Evolutionary conservation across 1,140 invertebrate genomes (phyloP), one percentile per base, ranked within the genome.

Genomic region (Glossosoma conforme): DNA sequence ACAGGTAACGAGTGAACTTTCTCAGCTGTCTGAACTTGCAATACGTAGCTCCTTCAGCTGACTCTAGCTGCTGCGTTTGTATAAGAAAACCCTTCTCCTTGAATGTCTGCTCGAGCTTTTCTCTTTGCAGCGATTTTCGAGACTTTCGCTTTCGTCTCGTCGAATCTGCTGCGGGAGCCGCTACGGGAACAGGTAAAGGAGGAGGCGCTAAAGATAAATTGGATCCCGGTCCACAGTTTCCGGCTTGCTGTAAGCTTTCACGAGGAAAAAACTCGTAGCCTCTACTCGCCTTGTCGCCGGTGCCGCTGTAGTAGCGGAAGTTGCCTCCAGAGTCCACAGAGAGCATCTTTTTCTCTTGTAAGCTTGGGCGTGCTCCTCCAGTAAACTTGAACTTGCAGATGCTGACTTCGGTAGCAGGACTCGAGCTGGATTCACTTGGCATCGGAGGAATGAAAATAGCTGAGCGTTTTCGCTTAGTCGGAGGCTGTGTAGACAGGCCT

Each of bases 341-440:
- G 1, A 93, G 72, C 78, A 90, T 91, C 66, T 93, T 93, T 69
- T 93, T 93, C 60, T 93, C 90, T 65, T 93, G 87, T 20, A 93
- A 65, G 37, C 82, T 85, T 0, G 91, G 91, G 52, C 89, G 89
- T 19, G 87, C 86, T 0, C 91, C 90, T 3, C 89, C 90, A 0
- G 89, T 92, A 63, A 93, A 93, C 64, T 93, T 93, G 62, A 93
- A 93, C 63, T 93, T 93, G 65, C 91, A 93, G 63, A 93, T 93
- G 66, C 88, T 91, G 32, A 89, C 86, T 66, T 89, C 86, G 0
- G 85, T 86, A 0, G 85, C 83, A 0, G 85, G 85, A 8, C 83
- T 81, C 3, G 77, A 70, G 50, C 80, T 84, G 32, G 72, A 81
- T 52, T 86, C 85, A 0, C 79, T 71, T 0, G 85, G 85, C 66